A percentile compares a stretch with the other conserved stretches of the same genome.
Evolutionary conservation across 2,888 invertebrate genomes (phyloP).

Genomic region (Phrixothrix hirtus): DNA sequence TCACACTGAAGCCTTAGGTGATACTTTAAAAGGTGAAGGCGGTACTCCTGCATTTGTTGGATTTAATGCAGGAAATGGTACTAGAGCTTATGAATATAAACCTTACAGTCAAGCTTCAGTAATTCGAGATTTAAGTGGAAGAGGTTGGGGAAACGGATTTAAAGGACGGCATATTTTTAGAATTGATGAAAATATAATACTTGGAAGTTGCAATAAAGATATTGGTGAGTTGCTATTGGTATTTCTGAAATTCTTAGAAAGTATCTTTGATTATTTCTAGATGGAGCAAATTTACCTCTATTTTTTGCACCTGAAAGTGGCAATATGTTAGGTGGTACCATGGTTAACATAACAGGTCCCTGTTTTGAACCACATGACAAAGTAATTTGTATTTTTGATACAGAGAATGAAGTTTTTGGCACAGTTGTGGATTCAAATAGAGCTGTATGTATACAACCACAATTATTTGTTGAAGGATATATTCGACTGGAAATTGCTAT

Average conservation of each 20-base stretch:
- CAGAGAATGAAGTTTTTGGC: conserved; percentile 74
- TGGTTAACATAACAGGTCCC: conserved; percentile 95
- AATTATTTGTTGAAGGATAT: conserved; percentile 84
- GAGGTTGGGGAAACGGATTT: conserved; percentile 86
- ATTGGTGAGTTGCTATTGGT: conserved; percentile 65
- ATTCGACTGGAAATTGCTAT: conserved; percentile 84
- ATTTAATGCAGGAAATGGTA: conserved; percentile 96
- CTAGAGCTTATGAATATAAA: conserved; percentile 82
- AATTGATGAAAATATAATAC: conserved; percentile 90
- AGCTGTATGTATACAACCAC: conserved; percentile 88
- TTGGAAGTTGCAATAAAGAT: conserved; percentile 91
- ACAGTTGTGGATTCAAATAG: conserved; percentile 78
- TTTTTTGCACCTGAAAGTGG: conserved; percentile 94
- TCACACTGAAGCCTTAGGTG: conserved; percentile 89
- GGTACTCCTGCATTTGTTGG: conserved; percentile 89
- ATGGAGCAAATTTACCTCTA: conserved; percentile 78
- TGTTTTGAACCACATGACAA: conserved; percentile 80
- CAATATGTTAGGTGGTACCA: conserved; percentile 95
- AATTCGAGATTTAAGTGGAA: conserved; percentile 77
- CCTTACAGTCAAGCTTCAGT: conserved; percentile 89
- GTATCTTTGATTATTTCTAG: too few species aligned
- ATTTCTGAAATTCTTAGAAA: too few species aligned
- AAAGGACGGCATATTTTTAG: conserved; percentile 93
- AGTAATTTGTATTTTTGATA: conserved; percentile 82
- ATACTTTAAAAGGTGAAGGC: conserved; percentile 83